Percentiles rank a stretch among this genome's conserved stretches.
Conservation (phyloP, 2,888 invertebrate species). For the Bellardia bayeri region DNA sequence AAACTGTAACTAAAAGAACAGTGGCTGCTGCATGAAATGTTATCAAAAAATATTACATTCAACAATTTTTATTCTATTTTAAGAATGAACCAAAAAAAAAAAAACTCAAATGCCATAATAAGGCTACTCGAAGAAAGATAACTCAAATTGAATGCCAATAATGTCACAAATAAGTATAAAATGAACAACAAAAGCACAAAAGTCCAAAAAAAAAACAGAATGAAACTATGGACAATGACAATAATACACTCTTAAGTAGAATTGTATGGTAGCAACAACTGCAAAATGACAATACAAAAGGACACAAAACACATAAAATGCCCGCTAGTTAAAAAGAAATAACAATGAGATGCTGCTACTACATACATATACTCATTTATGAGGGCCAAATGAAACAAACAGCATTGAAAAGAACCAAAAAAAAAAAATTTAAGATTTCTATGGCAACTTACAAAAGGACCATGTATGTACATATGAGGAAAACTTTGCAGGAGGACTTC, state of each 20-base stretch:
- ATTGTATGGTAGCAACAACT: slow-evolving; percentile 52
- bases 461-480: not conserved
- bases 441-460: slow-evolving; percentile 23
- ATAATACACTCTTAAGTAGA: slow-evolving; percentile 45
- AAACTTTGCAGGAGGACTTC: not conserved
- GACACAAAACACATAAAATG: slow-evolving; percentile 49
- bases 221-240: slow-evolving; percentile 46
- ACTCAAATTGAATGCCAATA: slow-evolving; percentile 83
- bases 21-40: not conserved
- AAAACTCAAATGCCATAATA: not conserved
- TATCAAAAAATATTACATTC: slow-evolving; percentile 9
- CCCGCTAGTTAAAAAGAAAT: slow-evolving; percentile 55
- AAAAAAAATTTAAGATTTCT: not conserved
- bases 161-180: slow-evolving; percentile 76
- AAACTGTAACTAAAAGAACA: not conserved
- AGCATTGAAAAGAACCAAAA: not conserved
- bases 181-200: slow-evolving; percentile 9
- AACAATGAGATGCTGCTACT: slow-evolving; percentile 2
- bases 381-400: not conserved
- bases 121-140: slow-evolving; percentile 74
- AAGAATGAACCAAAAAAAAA: slow-evolving; percentile 12
- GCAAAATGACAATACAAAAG: slow-evolving; percentile 42
- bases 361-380: not conserved
- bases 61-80: slow-evolving; percentile 32
- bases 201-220: not conserved